phyloP scores from a whole-genome alignment of 2,797 vertebrate genomes.

The Ceyx erithaca region DNA sequence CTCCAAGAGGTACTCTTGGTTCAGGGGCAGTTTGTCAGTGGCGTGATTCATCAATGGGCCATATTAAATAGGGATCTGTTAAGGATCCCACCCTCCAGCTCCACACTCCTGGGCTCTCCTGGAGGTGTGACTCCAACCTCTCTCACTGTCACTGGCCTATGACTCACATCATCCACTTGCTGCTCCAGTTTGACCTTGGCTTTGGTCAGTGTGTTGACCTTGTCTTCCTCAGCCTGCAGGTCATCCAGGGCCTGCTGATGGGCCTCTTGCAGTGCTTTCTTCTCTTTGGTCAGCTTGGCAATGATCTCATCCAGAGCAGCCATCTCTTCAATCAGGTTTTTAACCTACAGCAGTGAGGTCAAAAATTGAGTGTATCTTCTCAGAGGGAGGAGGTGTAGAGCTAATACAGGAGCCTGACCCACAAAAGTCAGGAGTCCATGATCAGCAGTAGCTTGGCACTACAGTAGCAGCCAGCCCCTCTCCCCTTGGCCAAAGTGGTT shows the following conservation, averaged over 20 bases:
- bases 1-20: background rate
- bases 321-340: conserved; percentile 95
- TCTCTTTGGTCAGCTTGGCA: conserved; percentile 91
- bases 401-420: background rate
- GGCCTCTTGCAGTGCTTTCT: conserved; percentile 92
- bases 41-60: background rate
- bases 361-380: background rate
- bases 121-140: background rate
- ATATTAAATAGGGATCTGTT: background rate
- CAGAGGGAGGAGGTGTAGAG: background rate
- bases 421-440: background rate
- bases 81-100: background rate
- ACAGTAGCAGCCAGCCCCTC: background rate
- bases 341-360: conserved; percentile 80
- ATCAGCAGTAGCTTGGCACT: background rate
- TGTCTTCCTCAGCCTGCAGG: conserved; percentile 94
- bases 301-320: conserved; percentile 89
- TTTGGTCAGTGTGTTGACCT: conserved; percentile 91
- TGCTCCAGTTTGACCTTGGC: conserved; percentile 93
- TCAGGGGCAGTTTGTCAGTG: background rate
- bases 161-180: conserved; percentile 94
- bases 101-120: background rate
- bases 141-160: background rate
- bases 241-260: conserved; percentile 94
- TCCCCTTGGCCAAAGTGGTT: background rate